Evolutionary conservation across 2,113 vertebrate species (phyloP).

Genomic region (Gopherus flavomarginatus): DNA sequence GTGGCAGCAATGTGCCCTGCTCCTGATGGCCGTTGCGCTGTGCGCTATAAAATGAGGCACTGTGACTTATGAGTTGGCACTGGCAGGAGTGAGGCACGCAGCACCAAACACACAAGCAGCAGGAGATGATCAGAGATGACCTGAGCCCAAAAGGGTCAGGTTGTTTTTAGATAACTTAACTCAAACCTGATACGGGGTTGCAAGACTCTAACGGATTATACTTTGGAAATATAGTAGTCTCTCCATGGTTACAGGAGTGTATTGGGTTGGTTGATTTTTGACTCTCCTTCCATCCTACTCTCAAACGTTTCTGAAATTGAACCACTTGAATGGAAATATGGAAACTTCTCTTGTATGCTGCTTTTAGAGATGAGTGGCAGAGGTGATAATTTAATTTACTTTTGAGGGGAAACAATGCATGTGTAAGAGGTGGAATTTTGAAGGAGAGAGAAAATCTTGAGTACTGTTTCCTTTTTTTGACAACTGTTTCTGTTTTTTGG

Average conservation of each 20-base stretch:
- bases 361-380: background rate
- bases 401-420: background rate
- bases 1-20: background rate
- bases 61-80: background rate
- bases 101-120: background rate
- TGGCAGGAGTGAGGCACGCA: background rate
- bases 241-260: background rate
- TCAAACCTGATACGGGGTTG: background rate
- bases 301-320: background rate
- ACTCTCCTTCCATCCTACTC: background rate
- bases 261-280: background rate
- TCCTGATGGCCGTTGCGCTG: background rate
- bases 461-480: background rate
- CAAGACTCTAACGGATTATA: background rate
- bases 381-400: fast-evolving
- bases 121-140: background rate
- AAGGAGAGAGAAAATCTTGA: background rate
- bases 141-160: background rate
- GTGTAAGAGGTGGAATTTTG: background rate
- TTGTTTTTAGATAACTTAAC: background rate
- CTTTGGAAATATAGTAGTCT: background rate
- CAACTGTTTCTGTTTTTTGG: background rate
- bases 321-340: background rate
- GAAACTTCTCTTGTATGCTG: background rate
- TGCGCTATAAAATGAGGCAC: background rate